Base-by-base conservation (phyloP, 2,113 vertebrate genomes). In the Erpornis zantholeuca region DNA sequence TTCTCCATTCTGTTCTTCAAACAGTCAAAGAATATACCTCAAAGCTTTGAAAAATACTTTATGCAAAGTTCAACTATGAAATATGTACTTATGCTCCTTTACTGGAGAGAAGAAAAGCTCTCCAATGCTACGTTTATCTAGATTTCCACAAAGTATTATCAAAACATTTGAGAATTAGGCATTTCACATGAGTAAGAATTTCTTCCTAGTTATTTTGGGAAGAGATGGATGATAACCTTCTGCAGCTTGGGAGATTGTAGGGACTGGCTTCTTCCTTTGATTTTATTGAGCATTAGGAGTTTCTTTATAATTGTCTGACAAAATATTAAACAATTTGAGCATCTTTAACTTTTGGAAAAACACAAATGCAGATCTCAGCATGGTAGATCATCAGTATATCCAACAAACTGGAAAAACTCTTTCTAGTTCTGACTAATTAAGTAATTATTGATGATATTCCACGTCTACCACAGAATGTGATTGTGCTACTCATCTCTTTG, bases 1-100 rank as follows among this genome's bases (percentile, higher is more conserved):
- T 80, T 88, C 80, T 95, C 91, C 80, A 93, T 80, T 96, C 69
- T 86, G 27, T 66, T 95, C 95, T 97, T 97, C 86, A 97, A 96
- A 97, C 25, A 36, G 31, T 71, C 85, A 56, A 92, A 70, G 60
- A 96, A 70, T 47, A 59, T 28, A 33, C 12, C 82, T 97, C 90
- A 97, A 95, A 98, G 77, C 72, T 68, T 89, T 94, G 71, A 38
- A 92, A 93, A 90, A 50, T 35, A 72, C 72, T 97, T 95, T 94
- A 82, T 96, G 45, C 23, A 91, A 94, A 96, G 95, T 61, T 68
- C 85, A 95, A 33, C 80, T 59, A 60, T 40, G 87, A 97, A 97
- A 92, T 68, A 69, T 22, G 63, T 56, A 75, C 79, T 96, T 95
- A 78, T 94, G 33, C 82, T 85, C 71, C 63, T 95, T 66, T 53